Evolutionary conservation across 2,888 invertebrate genomes (phyloP).

Genomic region (Byasa hedistus): DNA sequence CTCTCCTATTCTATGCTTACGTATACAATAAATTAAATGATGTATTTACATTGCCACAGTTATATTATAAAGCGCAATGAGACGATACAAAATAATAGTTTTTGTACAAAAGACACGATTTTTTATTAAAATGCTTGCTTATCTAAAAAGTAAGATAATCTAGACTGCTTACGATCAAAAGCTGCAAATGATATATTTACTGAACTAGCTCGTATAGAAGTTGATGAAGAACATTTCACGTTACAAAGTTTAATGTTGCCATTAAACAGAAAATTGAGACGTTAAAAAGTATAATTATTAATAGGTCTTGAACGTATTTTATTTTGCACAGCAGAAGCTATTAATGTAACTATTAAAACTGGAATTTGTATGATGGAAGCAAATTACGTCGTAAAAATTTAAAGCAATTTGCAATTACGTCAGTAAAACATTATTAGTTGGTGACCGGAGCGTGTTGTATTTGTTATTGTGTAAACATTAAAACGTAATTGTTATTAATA

Average conservation of each 20-base stretch:
- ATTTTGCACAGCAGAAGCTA: slow-evolving; percentile 7
- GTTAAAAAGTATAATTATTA: slow-evolving; percentile 15
- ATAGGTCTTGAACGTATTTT: slow-evolving; percentile 10
- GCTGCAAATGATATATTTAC: background rate
- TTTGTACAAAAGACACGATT: slow-evolving; percentile 3
- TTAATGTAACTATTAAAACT: slow-evolving; percentile 25
- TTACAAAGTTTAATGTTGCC: slow-evolving; percentile 1
- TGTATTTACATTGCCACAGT: slow-evolving; percentile 45
- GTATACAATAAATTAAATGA: slow-evolving; percentile 62
- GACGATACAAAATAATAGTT: background rate
- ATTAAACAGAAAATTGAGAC: slow-evolving; percentile 8
- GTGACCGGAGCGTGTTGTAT: background rate
- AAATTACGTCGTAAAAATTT: slow-evolving; percentile 37
- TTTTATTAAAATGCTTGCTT: background rate
- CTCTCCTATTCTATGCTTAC: slow-evolving; percentile 40
- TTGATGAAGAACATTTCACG: background rate
- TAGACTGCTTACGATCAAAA: background rate
- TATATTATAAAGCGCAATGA: slow-evolving; percentile 13
- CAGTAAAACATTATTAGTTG: slow-evolving; percentile 29
- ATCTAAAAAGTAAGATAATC: background rate
- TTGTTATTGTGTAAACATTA: background rate
- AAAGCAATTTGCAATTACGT: slow-evolving; percentile 36
- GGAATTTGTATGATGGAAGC: slow-evolving; percentile 29
- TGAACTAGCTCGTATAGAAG: background rate
- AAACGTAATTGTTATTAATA: background rate